Conservation (phyloP, 1,140 invertebrate species). For the Magallana ariakensis region DNA sequence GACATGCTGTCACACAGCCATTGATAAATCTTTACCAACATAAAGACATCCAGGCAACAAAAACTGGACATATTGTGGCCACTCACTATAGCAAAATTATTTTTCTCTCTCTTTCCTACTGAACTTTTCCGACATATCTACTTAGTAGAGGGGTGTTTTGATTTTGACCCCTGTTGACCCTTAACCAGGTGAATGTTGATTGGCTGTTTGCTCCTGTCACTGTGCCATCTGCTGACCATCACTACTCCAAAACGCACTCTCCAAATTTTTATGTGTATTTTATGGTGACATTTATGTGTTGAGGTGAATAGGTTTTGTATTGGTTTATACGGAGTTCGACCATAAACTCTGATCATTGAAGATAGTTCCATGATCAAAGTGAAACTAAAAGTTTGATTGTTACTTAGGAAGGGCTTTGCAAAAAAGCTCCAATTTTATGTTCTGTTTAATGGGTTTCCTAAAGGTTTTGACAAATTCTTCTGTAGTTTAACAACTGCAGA, state of each 20-base stretch:
- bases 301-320: slow-evolving; percentile 25
- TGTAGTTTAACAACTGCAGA: background rate
- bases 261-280: background rate
- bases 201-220: background rate
- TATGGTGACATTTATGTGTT: slow-evolving; percentile 37
- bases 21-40: background rate
- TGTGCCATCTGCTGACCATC: slow-evolving; percentile 23
- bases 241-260: background rate
- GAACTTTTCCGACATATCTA: background rate
- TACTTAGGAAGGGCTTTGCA: background rate
- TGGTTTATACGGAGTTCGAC: background rate
- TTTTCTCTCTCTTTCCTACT: background rate
- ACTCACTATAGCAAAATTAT: background rate
- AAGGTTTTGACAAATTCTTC: background rate
- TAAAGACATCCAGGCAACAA: background rate
- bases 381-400: background rate
- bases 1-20: slow-evolving; percentile 8
- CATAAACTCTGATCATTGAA: slow-evolving; percentile 6
- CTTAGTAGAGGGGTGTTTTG: background rate
- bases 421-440: background rate
- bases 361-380: background rate
- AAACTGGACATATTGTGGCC: background rate
- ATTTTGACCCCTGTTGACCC: background rate
- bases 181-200: background rate
- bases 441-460: background rate